Conservation (phyloP, 2,888 invertebrate species). For the Heliconius ismenius region DNA sequence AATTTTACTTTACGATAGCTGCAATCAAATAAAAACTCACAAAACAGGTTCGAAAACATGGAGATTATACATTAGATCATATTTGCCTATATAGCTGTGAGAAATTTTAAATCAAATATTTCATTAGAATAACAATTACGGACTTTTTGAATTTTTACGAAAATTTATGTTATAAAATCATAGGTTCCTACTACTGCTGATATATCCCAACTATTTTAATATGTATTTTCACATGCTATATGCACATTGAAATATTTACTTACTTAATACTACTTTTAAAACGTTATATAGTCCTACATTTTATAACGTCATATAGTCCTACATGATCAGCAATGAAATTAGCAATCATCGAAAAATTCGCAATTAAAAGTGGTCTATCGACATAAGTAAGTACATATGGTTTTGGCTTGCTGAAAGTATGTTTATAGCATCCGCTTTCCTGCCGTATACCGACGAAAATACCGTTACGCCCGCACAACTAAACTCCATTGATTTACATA, state of each 20-base stretch:
- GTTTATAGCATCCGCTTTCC: slow-evolving; percentile 81
- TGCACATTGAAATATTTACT: too few relatives aligned
- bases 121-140: neutral
- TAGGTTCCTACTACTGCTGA: too few relatives aligned
- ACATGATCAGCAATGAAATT: neutral
- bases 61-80: slow-evolving; percentile 35
- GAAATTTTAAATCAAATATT: slow-evolving; percentile 6
- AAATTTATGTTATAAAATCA: too few relatives aligned
- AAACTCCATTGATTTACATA: slow-evolving; percentile 80
- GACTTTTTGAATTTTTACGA: neutral
- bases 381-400: slow-evolving; percentile 56
- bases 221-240: too few relatives aligned
- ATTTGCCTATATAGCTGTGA: slow-evolving; percentile 29
- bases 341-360: slow-evolving; percentile 27
- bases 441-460: slow-evolving; percentile 77
- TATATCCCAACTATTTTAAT: too few relatives aligned
- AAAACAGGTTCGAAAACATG: slow-evolving; percentile 40
- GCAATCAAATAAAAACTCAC: slow-evolving; percentile 33
- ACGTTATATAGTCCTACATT: too few relatives aligned
- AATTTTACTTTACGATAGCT: slow-evolving; percentile 19
- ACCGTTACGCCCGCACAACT: slow-evolving; percentile 77
- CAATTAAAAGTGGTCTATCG: slow-evolving; percentile 43
- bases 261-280: neutral
- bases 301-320: neutral
- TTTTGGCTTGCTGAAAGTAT: slow-evolving; percentile 69